Conservation (phyloP, 2,113 vertebrate genomes). For the Sebastes fasciatus region DNA sequence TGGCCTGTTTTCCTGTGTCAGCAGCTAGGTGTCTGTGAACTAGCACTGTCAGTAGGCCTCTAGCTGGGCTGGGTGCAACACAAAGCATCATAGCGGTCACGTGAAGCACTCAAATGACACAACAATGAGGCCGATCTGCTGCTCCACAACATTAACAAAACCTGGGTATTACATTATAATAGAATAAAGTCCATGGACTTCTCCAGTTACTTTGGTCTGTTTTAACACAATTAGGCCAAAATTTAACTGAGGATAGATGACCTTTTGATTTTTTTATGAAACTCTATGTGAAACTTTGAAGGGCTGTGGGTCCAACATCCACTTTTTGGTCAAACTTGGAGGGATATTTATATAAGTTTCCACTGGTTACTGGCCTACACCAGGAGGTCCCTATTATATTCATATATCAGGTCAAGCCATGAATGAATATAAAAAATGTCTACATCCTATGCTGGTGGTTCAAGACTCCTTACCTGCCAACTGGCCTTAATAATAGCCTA, state of each 20-base stretch:
- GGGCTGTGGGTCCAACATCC: neutral
- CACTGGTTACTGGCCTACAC: neutral
- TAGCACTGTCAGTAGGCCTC: conserved; percentile 34
- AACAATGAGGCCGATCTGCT: conserved; percentile 61
- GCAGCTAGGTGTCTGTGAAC: conserved; percentile 30
- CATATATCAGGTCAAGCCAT: neutral
- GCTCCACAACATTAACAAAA: conserved; percentile 34
- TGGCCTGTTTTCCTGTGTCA: conserved; percentile 29
- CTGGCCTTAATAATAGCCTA: no score
- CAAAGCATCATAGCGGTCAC: conserved; percentile 62
- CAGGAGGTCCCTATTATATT: neutral
- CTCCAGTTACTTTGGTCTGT: neutral
- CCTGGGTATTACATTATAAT: neutral
- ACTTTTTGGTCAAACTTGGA: neutral
- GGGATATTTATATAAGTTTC: neutral
- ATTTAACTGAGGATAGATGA: neutral
- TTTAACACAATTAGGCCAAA: neutral
- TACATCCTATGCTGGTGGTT: neutral
- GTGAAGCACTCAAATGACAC: conserved; percentile 58
- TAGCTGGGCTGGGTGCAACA: conserved; percentile 26
- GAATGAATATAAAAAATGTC: neutral
- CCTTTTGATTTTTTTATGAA: neutral
- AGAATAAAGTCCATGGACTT: neutral
- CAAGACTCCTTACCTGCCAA: neutral
- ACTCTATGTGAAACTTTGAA: neutral